Evolutionary conservation across 35 echinoderm and acorn worm genomes (phyloP).

Genomic region (Apostichopus japonicus): DNA sequence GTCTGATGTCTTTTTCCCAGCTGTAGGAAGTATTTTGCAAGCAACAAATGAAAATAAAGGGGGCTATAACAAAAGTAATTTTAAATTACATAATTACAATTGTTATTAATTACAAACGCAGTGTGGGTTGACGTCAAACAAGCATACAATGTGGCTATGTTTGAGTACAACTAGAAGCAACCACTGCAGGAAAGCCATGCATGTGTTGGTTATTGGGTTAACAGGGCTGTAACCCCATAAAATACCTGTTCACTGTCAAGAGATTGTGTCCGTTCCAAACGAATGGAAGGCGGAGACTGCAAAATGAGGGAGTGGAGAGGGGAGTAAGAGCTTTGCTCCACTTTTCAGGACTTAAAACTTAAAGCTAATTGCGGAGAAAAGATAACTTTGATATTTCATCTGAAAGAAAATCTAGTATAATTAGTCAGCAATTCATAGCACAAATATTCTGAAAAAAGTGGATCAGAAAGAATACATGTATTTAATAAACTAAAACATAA

Average conservation of each 20-base stretch:
- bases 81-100: too few relatives aligned
- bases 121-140: background rate
- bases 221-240: constrained; percentile 48
- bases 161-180: constrained; percentile 14
- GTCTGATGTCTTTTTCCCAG: too few relatives aligned
- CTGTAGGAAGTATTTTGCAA: too few relatives aligned
- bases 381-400: background rate
- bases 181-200: constrained; percentile 53
- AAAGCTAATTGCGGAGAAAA: constrained; percentile 37
- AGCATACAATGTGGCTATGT: background rate
- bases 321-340: constrained; percentile 2
- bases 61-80: too few relatives aligned
- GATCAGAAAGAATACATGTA: background rate
- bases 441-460: background rate
- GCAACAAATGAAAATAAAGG: too few relatives aligned
- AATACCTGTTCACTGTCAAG: constrained; percentile 90
- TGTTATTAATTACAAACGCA: too few relatives aligned
- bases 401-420: too few relatives aligned
- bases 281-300: constrained; percentile 80
- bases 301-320: constrained; percentile 60
- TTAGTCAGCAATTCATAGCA: background rate
- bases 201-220: constrained; percentile 35
- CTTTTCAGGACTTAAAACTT: background rate
- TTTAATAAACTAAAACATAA: background rate
- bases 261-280: constrained; percentile 89